Evolutionary conservation across 2,113 vertebrate genomes (phyloP), one percentile per base, ranked within the genome.

Genomic region (Aplodontia rufa): DNA sequence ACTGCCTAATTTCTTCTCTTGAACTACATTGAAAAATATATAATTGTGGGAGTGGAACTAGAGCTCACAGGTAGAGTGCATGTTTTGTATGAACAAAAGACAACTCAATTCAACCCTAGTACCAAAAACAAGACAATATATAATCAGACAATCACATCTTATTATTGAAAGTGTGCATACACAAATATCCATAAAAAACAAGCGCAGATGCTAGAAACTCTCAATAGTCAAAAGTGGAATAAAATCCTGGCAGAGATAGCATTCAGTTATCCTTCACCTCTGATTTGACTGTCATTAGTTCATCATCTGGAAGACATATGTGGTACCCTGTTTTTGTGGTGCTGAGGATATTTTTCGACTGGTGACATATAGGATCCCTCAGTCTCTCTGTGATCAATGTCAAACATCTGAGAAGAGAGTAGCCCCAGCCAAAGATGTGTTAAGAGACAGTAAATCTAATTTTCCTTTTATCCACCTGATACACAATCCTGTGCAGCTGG

Each of bases 391-490:
- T 51, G 42, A 91, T 64, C 85, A 85, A 35, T 2, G 5, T 79
- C 30, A 69, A 86, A 14, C 58, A 74, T 71, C n/a, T 87, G n/a
- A 87, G 88, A 94, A 55, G 24, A 60, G 49, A 87, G 51, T 35
- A 20, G 53, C 28, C 47, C 74, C 71, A 51, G 71, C 53, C 66
- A 93, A 91, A 76, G 71, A 55, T 17, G 5, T 40, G 47, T 83
- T 74, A n/a, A n/a, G n/a, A 90, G n/a, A 72, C 47, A 86, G 74
- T 62, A 94, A 87, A 90, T 83, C n/a, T 84, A 55, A 81, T 35
- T 37, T 81, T 22, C 79, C 87, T 84, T 95, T 93, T 58, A 81
- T 76, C 66, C 68, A 89, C 74, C 35, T 84, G 51, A 86, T 68
- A 92, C 10, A 58, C 69, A 82, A 60, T 91, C 72, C 82, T 62